phyloP scores from a whole-genome alignment of 1,140 invertebrate species.

The Helicoverpa armigera region DNA sequence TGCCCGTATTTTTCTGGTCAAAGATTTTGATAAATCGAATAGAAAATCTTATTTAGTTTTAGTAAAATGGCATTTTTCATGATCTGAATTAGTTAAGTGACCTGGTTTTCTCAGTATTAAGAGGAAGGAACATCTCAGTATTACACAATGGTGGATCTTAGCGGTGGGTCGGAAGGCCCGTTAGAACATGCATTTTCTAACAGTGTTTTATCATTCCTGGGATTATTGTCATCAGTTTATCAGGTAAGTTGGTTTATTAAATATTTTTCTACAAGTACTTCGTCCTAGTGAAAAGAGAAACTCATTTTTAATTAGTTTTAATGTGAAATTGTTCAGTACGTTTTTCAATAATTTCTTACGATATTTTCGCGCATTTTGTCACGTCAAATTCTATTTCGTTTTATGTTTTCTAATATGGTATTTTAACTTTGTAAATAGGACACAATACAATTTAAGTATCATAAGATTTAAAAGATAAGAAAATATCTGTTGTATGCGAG shows the following conservation, averaged over 20 bases:
- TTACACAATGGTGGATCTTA: constrained; percentile 85
- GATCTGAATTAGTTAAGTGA: constrained; percentile 24
- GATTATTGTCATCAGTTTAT: constrained; percentile 90
- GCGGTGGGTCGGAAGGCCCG: constrained; percentile 89
- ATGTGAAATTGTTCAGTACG: background rate
- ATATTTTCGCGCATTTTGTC: constrained; percentile 14
- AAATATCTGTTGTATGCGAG: no score
- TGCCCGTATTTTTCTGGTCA: constrained; percentile 13
- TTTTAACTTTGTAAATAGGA: no score
- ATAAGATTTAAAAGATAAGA: no score
- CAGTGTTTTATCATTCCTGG: constrained; percentile 91
- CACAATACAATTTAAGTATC: no score
- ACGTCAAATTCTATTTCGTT: background rate
- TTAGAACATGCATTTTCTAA: constrained; percentile 94
- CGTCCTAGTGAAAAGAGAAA: background rate
- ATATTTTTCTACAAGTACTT: background rate
- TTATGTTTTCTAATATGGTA: background rate
- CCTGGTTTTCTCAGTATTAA: constrained; percentile 57
- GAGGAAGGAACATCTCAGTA: constrained; percentile 53
- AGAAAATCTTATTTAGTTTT: background rate
- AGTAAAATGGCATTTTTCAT: constrained; percentile 13
- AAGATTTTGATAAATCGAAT: constrained; percentile 38
- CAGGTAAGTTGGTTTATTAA: constrained; percentile 87
- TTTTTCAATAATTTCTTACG: background rate
- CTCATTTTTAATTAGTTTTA: background rate